Evolutionary conservation across 2,113 vertebrate species (phyloP).

Genomic region (Cnemophilus loriae): DNA sequence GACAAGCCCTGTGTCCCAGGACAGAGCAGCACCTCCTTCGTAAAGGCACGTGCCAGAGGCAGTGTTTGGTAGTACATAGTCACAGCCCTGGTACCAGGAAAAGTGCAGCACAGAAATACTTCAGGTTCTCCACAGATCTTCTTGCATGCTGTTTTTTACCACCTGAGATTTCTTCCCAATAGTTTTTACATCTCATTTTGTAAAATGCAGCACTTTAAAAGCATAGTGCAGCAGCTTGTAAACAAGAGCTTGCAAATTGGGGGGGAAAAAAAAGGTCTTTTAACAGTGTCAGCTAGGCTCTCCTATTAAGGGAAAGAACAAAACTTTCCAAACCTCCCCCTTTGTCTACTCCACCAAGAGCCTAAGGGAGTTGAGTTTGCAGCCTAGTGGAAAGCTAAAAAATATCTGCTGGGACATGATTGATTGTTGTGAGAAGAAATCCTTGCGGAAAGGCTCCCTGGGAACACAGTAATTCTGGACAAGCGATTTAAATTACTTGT

Average conservation of each 20-base stretch:
- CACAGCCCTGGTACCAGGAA: not conserved
- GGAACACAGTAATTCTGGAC: not conserved
- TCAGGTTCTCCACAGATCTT: not conserved
- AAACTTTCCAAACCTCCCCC: not conserved
- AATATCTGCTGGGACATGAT: not conserved
- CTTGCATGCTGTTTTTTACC: not conserved
- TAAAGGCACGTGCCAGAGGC: not conserved
- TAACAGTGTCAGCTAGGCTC: not conserved
- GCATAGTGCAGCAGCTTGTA: not conserved
- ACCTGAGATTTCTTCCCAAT: not conserved
- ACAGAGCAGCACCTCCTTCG: not conserved
- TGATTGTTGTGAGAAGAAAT: not conserved
- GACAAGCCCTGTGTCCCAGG: not conserved
- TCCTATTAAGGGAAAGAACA: not conserved
- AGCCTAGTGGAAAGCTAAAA: not conserved
- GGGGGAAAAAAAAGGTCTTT: accelerated
- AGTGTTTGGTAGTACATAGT: not conserved
- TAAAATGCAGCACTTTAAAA: not conserved
- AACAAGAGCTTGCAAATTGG: not conserved
- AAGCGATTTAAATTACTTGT: accelerated
- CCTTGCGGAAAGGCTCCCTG: not conserved
- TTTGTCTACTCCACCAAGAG: not conserved
- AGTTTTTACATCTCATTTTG: not conserved
- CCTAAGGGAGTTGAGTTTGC: not conserved
- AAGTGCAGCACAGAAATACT: not conserved